Base-by-base conservation (phyloP, 2,113 vertebrate genomes). In the Calidris pygmaea region DNA sequence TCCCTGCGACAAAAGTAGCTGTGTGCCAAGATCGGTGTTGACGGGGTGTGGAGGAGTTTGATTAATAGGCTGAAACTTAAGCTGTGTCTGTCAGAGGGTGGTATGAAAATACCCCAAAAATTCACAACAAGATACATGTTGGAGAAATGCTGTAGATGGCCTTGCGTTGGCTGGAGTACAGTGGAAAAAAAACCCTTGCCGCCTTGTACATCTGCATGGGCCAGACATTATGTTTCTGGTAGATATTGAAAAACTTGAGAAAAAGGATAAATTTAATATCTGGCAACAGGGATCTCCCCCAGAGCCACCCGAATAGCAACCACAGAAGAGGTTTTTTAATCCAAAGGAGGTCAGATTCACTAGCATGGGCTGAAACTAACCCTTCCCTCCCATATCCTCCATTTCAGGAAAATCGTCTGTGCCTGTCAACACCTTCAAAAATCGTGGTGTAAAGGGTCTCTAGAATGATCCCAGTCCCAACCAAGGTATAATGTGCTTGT, bases 1-100 rank as follows among this genome's bases (percentile, higher is more conserved):
- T 58, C 60, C 12, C 39, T 21, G 39, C 84, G 58, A 82, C 18
- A 90, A 68, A 85, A 88, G 70, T 27, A 84, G 45, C 43, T 47
- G 11, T 14, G 30, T 83, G 71, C 48, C 35, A 86, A 92, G 80
- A 75, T 81, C 66, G 50, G 65, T 26, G 47, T 24, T 85, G 83
- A 90, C 53, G 63, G 56, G 39, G n/a, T 70, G 70, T 72, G 93
- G 76, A 93, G 76, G 94, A 78, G 43, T 93, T 88, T 96, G 85
- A 97, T 92, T 90, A 92, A 93, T 90, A 67, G 16, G 45, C 76
- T 93, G 85, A 85, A 95, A 92, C 4, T 84, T 65, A 68, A 94
- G 48, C 67, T 72, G 68, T 59, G 48, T 90, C 76, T 93, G 47
- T 12, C 65, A 89, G 71, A 76, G 39, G 22, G 66, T 91, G 90